phyloP scores from a whole-genome alignment of 2,888 invertebrate species.

The Urechis unicinctus region DNA sequence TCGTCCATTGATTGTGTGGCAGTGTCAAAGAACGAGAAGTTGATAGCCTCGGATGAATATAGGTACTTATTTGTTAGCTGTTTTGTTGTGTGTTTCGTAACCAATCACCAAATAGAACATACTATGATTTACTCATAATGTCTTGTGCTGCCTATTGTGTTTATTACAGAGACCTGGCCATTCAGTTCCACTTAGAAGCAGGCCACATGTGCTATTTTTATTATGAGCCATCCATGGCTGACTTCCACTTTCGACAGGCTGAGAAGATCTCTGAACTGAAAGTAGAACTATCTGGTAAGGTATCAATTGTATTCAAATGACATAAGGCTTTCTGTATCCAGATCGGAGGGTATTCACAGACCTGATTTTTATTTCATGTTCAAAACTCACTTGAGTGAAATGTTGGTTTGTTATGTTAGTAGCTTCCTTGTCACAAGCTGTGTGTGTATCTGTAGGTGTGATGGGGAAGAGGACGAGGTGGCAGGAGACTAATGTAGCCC shows the following conservation, averaged over 20 bases:
- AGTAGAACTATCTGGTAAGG: constrained; percentile 66
- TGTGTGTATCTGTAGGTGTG: constrained; percentile 60
- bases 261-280: constrained; percentile 62
- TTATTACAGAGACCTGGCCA: constrained; percentile 6
- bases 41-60: neutral
- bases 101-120: neutral
- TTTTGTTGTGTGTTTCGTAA: neutral
- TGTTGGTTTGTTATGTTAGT: too few species aligned
- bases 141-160: neutral
- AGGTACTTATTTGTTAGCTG: neutral
- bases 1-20: too few species aligned
- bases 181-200: constrained; percentile 53
- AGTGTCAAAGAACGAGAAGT: too few species aligned
- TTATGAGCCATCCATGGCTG: constrained; percentile 66
- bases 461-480: constrained; percentile 85
- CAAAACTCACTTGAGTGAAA: too few species aligned
- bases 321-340: too few species aligned
- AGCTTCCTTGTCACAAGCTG: too few species aligned
- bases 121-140: too few species aligned
- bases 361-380: too few species aligned
- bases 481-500: constrained; percentile 76
- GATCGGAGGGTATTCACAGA: too few species aligned
- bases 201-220: constrained; percentile 68
- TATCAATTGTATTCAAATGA: too few species aligned
- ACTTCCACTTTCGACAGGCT: constrained; percentile 63